These are phyloP conservation scores for Cerceris rybyensis DNA, from an alignment of 2,888 invertebrate species.

Conservation along the genomic window DNA sequence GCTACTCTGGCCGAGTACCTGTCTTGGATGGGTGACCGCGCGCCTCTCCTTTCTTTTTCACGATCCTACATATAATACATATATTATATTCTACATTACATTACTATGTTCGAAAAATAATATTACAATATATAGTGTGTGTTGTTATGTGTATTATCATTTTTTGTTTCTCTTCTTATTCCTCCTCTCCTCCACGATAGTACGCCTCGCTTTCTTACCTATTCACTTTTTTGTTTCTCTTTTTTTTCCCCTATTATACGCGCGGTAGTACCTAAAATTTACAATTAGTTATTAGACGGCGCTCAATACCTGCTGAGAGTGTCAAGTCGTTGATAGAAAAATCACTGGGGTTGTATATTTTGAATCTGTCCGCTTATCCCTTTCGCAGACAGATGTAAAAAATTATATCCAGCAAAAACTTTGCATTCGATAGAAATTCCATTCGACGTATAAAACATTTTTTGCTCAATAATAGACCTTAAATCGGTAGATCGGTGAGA, in stretches of 20 bases:
- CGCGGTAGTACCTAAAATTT: constrained; percentile 67
- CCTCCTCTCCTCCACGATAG: constrained; percentile 51
- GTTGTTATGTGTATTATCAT: constrained; percentile 72
- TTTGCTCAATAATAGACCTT: constrained; percentile 8
- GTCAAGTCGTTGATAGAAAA: constrained; percentile 9
- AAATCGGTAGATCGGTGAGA: background rate
- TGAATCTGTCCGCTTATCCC: constrained; percentile 8
- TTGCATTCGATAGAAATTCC: constrained; percentile 19
- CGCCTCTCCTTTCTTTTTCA: too few species aligned
- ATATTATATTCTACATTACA: constrained; percentile 80
- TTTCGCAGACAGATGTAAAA: constrained; percentile 29
- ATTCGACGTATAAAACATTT: constrained; percentile 19
- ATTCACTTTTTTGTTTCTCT: constrained; percentile 43
- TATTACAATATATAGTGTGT: constrained; percentile 80
- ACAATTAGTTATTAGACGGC: constrained; percentile 63
- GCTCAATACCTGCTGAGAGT: constrained; percentile 60
- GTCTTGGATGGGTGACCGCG: too few species aligned
- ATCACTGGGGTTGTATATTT: background rate
- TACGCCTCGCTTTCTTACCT: constrained; percentile 33
- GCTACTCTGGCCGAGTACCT: too few species aligned
- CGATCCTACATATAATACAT: too few species aligned
- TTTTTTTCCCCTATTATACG: constrained; percentile 50
- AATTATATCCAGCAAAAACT: constrained; percentile 32
- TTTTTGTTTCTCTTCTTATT: constrained; percentile 56
- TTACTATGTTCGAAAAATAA: constrained; percentile 81